phyloP scores from a whole-genome alignment of 2,113 vertebrate genomes.

The Channa maculata region DNA sequence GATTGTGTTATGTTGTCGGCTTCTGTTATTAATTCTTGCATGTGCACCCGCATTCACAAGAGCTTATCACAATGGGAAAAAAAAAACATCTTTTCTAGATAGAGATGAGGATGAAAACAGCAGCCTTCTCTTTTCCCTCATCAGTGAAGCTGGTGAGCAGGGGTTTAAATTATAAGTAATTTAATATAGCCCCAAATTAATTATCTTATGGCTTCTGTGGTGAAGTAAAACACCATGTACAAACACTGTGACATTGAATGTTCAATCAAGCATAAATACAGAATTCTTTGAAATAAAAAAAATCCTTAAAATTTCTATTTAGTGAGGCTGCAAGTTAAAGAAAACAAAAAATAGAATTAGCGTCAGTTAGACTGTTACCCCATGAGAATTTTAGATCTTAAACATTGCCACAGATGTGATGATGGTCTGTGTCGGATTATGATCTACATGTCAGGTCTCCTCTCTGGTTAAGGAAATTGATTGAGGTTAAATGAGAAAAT shows the following conservation, averaged over 20 bases:
- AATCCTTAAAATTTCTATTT: background rate
- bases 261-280: background rate
- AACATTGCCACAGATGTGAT: too few species aligned
- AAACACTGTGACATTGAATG: background rate
- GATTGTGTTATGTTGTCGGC: constrained; percentile 28
- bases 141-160: too few species aligned
- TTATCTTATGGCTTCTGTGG: too few species aligned
- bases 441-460: too few species aligned
- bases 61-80: constrained; percentile 14
- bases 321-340: background rate
- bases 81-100: constrained; percentile 11
- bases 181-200: too few species aligned
- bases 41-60: constrained; percentile 1
- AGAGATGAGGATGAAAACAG: background rate
- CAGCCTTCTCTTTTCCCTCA: background rate
- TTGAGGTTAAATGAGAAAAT: constrained; percentile 25
- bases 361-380: background rate
- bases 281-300: too few species aligned
- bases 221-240: too few species aligned
- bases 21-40: background rate
- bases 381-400: too few species aligned
- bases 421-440: too few species aligned
- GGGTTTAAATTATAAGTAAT: too few species aligned
- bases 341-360: background rate
- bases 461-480: constrained; percentile 12